Conservation (phyloP, 1,140 invertebrate genomes). For the Lepeophtheirus salmonis region DNA sequence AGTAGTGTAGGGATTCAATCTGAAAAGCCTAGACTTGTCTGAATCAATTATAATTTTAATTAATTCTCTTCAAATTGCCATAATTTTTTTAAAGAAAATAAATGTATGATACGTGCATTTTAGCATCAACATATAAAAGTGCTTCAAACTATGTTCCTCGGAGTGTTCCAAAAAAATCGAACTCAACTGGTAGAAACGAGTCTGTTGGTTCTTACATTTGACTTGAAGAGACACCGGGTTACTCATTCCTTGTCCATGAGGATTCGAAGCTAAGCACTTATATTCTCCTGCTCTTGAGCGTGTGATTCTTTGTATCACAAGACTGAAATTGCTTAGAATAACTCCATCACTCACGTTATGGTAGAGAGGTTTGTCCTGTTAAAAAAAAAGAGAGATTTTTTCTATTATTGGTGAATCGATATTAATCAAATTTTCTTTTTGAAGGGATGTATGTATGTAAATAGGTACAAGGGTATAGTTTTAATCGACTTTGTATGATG, state of each 20-base stretch:
- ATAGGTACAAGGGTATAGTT: neutral
- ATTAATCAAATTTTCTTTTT: neutral
- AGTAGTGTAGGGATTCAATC: no score
- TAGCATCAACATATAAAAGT: neutral
- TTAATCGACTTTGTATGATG: neutral
- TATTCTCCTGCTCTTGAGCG: constrained; percentile 43
- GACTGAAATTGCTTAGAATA: constrained; percentile 42
- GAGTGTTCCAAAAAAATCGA: no score
- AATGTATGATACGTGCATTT: neutral
- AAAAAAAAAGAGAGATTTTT: constrained; percentile 22
- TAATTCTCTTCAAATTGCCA: neutral
- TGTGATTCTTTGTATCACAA: constrained; percentile 40
- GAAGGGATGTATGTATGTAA: neutral
- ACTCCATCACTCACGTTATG: constrained; percentile 42
- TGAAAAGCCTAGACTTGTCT: no score
- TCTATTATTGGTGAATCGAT: neutral
- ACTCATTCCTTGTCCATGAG: constrained; percentile 34
- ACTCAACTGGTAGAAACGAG: no score
- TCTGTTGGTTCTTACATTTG: constrained; percentile 21
- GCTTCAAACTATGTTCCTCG: no score
- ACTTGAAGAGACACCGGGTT: constrained; percentile 21
- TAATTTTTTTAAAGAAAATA: neutral
- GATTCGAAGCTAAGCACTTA: constrained; percentile 39
- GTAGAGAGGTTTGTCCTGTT: constrained; percentile 34
- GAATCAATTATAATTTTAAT: neutral